These are phyloP conservation scores for Cheilosia vernalis DNA, from an alignment of 2,888 invertebrate species.

Conservation along the genomic window DNA sequence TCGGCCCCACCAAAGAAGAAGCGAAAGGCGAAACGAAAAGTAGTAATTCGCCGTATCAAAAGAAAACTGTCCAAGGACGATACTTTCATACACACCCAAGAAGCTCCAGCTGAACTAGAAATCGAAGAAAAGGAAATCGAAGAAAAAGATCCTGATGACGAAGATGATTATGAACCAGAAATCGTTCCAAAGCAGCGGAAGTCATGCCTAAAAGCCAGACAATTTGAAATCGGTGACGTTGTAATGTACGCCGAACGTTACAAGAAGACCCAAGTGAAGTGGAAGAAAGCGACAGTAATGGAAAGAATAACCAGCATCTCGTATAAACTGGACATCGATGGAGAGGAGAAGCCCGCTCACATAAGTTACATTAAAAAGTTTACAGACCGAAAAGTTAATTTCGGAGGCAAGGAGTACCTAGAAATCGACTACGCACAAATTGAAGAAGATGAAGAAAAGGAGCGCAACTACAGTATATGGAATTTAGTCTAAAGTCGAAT, in stretches of 20 bases:
- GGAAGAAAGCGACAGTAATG: conserved; percentile 80
- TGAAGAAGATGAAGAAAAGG: conserved; percentile 81
- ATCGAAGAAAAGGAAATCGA: conserved; percentile 81
- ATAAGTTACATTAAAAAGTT: conserved; percentile 82
- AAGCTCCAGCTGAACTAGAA: conserved; percentile 78
- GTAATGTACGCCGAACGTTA: conserved; percentile 82
- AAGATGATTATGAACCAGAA: conserved; percentile 69
- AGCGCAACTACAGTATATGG: conserved; percentile 82
- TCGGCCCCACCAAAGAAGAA: conserved; percentile 77
- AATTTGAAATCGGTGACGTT: conserved; percentile 81
- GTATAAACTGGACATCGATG: conserved; percentile 81
- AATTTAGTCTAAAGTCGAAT: conserved; percentile 79
- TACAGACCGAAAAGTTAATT: conserved; percentile 81
- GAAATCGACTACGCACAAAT: conserved; percentile 83
- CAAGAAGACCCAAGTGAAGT: conserved; percentile 81
- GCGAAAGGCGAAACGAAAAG: conserved; percentile 81
- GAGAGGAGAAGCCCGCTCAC: conserved; percentile 82
- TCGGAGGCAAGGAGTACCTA: conserved; percentile 82
- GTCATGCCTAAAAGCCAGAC: conserved; percentile 80
- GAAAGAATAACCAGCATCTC: conserved; percentile 83
- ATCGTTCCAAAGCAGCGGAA: conserved; percentile 77
- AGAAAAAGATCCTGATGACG: conserved; percentile 70
- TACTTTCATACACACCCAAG: conserved; percentile 78
- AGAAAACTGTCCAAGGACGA: conserved; percentile 81
- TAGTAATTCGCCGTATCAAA: conserved; percentile 81